These are phyloP conservation scores for Casuarius casuarius DNA, from an alignment of 2,113 vertebrate species.

Conservation along the genomic window DNA sequence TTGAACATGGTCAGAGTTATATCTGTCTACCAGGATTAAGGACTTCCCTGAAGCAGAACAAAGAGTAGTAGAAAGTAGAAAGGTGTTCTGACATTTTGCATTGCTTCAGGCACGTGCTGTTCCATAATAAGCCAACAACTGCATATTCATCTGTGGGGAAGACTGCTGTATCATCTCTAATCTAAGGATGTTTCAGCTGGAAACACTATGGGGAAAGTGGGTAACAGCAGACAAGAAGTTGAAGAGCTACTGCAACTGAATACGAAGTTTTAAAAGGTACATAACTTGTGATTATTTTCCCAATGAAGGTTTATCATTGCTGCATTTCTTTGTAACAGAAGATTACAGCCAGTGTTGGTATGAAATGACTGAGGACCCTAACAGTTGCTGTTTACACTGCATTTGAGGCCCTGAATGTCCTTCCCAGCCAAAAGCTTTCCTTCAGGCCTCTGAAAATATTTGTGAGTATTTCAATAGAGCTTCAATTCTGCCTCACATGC, in stretches of 20 bases:
- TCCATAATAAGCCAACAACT: background rate
- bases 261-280: background rate
- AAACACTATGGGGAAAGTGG: background rate
- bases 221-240: background rate
- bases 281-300: background rate
- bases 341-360: background rate
- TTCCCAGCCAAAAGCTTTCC: conserved; percentile 62
- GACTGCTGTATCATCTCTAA: background rate
- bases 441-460: conserved; percentile 74
- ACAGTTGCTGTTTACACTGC: background rate
- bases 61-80: background rate
- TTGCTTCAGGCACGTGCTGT: background rate
- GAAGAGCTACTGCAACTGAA: background rate
- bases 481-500: conserved; percentile 73
- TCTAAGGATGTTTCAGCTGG: conserved; percentile 8
- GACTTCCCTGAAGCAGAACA: background rate
- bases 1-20: background rate
- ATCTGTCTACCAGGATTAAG: background rate
- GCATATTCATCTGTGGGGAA: background rate
- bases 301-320: background rate
- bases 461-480: conserved; percentile 77
- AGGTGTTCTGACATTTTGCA: background rate
- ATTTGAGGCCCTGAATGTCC: conserved; percentile 74
- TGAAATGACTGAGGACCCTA: conserved; percentile 73
- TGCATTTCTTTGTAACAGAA: background rate